Conservation (phyloP, 2,113 vertebrate species). For the Papio anubis region DNA sequence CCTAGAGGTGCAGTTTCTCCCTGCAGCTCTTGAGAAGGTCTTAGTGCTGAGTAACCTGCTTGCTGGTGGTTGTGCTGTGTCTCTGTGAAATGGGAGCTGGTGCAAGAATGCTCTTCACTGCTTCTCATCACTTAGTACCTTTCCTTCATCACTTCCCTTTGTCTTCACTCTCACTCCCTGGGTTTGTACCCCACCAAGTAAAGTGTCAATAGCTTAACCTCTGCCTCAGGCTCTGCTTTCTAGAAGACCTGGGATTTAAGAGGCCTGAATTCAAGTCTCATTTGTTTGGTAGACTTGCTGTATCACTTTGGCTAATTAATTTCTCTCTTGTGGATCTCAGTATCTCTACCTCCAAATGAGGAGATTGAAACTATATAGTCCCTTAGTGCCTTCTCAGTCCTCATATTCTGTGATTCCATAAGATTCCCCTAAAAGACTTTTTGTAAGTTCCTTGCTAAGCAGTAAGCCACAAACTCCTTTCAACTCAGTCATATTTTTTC, state of each 20-base stretch:
- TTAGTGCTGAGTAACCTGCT: background rate
- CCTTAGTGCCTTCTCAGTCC: background rate
- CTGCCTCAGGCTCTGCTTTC: background rate
- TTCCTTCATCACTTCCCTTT: background rate
- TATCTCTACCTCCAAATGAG: background rate
- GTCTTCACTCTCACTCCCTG: background rate
- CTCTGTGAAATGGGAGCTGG: background rate
- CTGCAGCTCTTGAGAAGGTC: background rate
- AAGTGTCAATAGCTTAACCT: background rate
- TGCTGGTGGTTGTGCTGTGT: background rate
- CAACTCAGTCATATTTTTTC: background rate
- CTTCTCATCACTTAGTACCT: rapidly evolving
- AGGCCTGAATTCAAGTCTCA: background rate
- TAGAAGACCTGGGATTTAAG: background rate
- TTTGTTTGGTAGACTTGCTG: background rate
- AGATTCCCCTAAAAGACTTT: background rate
- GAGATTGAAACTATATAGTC: background rate
- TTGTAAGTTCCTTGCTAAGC: slow-evolving; percentile 16
- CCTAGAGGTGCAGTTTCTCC: background rate
- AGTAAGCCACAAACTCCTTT: slow-evolving; percentile 50
- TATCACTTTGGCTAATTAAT: background rate
- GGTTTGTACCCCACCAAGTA: background rate
- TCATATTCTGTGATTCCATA: background rate
- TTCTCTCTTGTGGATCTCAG: background rate
- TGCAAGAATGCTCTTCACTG: rapidly evolving